Base-by-base conservation (phyloP, 2,888 invertebrate genomes). In the Coremacera marginata region DNA sequence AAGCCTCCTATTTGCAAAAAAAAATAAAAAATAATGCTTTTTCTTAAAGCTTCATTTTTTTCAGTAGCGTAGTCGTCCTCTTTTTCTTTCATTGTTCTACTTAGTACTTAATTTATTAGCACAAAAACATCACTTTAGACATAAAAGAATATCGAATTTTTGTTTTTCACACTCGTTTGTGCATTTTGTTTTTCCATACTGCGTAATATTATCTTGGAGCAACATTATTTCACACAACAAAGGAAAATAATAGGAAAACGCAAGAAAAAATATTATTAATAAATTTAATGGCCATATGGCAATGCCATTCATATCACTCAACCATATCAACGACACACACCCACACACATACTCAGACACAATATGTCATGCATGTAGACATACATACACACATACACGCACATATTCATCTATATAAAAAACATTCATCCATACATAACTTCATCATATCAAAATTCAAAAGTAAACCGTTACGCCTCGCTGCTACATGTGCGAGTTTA, bases 271-370 rank as follows among this genome's bases (percentile, higher is more conserved):
- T 62, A 27, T 70, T 76, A 76, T 85, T 84, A 84, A 84, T 84
- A 84, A 84, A 86, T 84, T 86, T 86, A 84, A 84, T 84, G 86
- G 86, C 83, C 85, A 85, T 84, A 85, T 84, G 85, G 80, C 80
- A 77, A 75, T 76, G 49, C 75, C 57, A 70, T 65, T 34, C 76
- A 76, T 34, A 31, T 52, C 51, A 52, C 51, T 31, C 19, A 74
- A 2, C 44, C 65, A 77, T 22, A 67, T 44, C 44, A 44, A 44
- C 44, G 65, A 76, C 63, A 76, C 71, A 37, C 22, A 31, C 71
- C 25, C 22, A 31, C 3, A 76, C 71, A 55, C 37, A 27, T 34
- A 9, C 31, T n/a, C 70, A 57, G 8, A 55, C 31, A 9, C 51
- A 8, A 19, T 37, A 22, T 25, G 34, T 19, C 27, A 14, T n/a